Percentiles rank a stretch among this genome's conserved stretches.
These are phyloP conservation scores for Cotesia glomerata DNA, from an alignment of 1,140 invertebrate genomes.

Conservation along the genomic window DNA sequence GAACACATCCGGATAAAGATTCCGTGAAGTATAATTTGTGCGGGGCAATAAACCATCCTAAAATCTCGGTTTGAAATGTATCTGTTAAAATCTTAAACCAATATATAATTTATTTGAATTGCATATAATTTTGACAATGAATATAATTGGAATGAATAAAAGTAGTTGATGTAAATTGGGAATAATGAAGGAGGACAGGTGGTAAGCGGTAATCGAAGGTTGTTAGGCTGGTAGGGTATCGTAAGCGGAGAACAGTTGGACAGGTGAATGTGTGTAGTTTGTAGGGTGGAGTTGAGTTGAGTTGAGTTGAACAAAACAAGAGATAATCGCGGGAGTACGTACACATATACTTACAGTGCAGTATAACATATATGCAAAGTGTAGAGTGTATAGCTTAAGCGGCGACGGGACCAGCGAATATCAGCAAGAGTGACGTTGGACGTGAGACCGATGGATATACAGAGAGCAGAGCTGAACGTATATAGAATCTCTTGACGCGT, in stretches of 20 bases:
- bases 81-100: too few species aligned
- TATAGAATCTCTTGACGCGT: constrained; percentile 61
- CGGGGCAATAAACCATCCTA: too few species aligned
- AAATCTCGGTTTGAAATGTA: too few species aligned
- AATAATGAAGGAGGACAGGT: constrained; percentile 32
- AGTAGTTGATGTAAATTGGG: constrained; percentile 7
- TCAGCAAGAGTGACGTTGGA: constrained; percentile 2
- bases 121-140: too few species aligned
- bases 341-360: neutral
- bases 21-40: too few species aligned
- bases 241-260: constrained; percentile 13
- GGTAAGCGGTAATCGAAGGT: constrained; percentile 35
- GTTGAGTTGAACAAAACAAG: too few species aligned
- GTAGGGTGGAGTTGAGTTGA: too few species aligned
- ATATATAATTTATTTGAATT: too few species aligned
- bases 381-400: neutral
- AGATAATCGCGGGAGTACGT: neutral
- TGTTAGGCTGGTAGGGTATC: constrained; percentile 9
- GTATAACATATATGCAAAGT: too few species aligned
- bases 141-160: neutral
- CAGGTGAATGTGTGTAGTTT: constrained; percentile 25
- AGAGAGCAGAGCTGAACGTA: constrained; percentile 25
- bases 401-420: neutral
- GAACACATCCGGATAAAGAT: too few species aligned
- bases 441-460: constrained; percentile 52